Evolutionary conservation across 2,113 vertebrate genomes (phyloP).

Genomic region (Gila orcuttii): DNA sequence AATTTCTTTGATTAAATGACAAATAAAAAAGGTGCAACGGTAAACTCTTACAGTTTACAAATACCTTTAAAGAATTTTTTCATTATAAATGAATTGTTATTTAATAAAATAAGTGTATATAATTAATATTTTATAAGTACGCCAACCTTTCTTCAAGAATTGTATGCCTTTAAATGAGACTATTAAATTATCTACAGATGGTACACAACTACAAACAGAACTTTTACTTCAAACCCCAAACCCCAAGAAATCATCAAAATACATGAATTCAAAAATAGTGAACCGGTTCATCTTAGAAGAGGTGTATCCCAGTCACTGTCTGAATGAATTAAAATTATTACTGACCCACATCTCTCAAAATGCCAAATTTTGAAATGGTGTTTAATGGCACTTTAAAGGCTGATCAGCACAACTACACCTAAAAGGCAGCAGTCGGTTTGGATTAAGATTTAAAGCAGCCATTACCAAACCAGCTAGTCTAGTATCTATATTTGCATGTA

Average conservation of each 20-base stretch:
- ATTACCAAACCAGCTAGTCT: conserved; percentile 11
- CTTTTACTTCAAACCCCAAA: not conserved
- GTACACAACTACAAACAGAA: not conserved
- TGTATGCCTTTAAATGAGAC: not conserved
- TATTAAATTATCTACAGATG: not conserved
- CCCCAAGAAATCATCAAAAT: not conserved
- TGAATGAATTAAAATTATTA: not conserved
- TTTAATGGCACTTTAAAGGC: not conserved
- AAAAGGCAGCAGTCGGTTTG: not conserved
- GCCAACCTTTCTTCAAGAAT: not conserved
- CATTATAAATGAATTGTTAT: no score
- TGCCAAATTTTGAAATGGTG: no score
- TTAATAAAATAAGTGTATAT: no score
- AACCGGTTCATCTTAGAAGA: not conserved
- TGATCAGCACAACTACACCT: not conserved
- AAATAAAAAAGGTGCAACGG: not conserved
- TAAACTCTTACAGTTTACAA: no score
- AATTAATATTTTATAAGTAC: no score
- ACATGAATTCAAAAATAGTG: not conserved
- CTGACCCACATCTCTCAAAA: not conserved
- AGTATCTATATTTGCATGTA: conserved; percentile 3
- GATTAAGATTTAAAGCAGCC: not conserved
- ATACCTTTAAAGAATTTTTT: no score
- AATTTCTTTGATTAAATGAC: not conserved
- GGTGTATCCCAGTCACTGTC: not conserved